A percentile compares a stretch with the other conserved stretches of the same genome.
Conservation (phyloP, 2,888 invertebrate species). For the Sminthurides aquaticus region DNA sequence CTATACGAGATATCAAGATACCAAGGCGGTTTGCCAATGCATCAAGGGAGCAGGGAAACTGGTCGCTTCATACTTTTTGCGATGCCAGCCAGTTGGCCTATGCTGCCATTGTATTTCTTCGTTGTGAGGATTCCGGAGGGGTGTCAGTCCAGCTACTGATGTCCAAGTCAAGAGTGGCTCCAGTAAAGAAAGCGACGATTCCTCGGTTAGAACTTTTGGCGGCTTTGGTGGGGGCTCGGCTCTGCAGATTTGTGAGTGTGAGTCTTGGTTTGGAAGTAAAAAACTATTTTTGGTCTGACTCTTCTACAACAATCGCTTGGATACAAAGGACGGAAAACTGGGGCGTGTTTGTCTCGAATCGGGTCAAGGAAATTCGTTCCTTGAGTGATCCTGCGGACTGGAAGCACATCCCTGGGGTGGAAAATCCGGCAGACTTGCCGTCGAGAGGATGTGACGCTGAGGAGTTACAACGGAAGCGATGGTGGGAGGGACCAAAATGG, state of each 20-base stretch:
- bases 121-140: constrained; percentile 25
- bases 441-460: constrained; percentile 44
- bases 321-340: constrained; percentile 31
- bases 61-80: constrained; percentile 44
- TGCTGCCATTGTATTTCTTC: constrained; percentile 41
- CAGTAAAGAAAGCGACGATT: constrained; percentile 42
- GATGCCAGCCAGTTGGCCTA: constrained; percentile 44
- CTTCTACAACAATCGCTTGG: constrained; percentile 33
- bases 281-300: constrained; percentile 38
- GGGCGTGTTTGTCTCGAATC: constrained; percentile 22
- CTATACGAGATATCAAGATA: constrained; percentile 33
- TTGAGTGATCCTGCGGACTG: constrained; percentile 32
- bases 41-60: too few relatives aligned
- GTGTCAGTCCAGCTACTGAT: constrained; percentile 18
- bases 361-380: constrained; percentile 12
- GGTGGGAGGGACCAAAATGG: constrained; percentile 46
- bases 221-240: constrained; percentile 41
- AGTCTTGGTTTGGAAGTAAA: constrained; percentile 22
- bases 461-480: constrained; percentile 41
- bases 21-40: constrained; percentile 29
- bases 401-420: constrained; percentile 44
- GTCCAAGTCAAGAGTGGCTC: constrained; percentile 44
- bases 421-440: constrained; percentile 45
- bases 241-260: constrained; percentile 26
- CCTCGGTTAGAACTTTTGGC: constrained; percentile 45